These are phyloP conservation scores for Drosophila greeni DNA, from an alignment of 2,888 invertebrate genomes.

Conservation along the genomic window DNA sequence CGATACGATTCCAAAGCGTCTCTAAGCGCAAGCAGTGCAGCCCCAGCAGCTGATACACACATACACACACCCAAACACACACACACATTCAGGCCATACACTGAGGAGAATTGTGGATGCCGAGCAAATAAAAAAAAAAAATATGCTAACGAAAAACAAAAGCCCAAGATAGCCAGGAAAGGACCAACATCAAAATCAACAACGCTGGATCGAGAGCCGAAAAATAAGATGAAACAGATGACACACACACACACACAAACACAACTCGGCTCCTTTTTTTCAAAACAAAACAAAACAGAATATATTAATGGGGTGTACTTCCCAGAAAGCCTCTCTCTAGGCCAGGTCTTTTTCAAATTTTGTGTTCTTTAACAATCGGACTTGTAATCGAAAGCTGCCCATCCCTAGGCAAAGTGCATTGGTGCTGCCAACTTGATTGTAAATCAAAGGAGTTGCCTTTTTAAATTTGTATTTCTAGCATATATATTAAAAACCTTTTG, in stretches of 20 bases:
- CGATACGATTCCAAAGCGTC: slow-evolving; percentile 74
- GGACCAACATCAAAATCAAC: slow-evolving; percentile 41
- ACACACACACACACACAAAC: slow-evolving; percentile 13
- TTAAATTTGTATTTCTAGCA: slow-evolving; percentile 1
- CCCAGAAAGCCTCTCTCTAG: slow-evolving; percentile 1
- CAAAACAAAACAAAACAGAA: slow-evolving; percentile 4
- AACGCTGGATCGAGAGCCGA: slow-evolving; percentile 34
- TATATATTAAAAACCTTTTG: neutral
- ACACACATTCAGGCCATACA: slow-evolving; percentile 14
- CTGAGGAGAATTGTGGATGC: slow-evolving; percentile 26
- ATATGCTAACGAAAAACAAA: slow-evolving; percentile 26
- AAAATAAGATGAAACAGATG: slow-evolving; percentile 2
- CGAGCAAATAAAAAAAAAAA: neutral
- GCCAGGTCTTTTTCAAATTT: slow-evolving; percentile 16
- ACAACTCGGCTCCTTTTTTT: slow-evolving; percentile 11
- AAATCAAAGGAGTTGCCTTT: slow-evolving; percentile 1
- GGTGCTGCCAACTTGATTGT: slow-evolving; percentile 11
- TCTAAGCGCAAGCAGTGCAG: slow-evolving; percentile 52
- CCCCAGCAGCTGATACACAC: slow-evolving; percentile 34
- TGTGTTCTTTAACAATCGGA: neutral
- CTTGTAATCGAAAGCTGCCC: slow-evolving; percentile 4
- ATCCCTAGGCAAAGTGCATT: neutral
- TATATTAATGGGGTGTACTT: slow-evolving; percentile 7
- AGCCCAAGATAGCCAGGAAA: slow-evolving; percentile 24
- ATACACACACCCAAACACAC: slow-evolving; percentile 12